These are phyloP conservation scores for Invenusta paracnida DNA, from an alignment of 2,888 invertebrate genomes.

Conservation along the genomic window DNA sequence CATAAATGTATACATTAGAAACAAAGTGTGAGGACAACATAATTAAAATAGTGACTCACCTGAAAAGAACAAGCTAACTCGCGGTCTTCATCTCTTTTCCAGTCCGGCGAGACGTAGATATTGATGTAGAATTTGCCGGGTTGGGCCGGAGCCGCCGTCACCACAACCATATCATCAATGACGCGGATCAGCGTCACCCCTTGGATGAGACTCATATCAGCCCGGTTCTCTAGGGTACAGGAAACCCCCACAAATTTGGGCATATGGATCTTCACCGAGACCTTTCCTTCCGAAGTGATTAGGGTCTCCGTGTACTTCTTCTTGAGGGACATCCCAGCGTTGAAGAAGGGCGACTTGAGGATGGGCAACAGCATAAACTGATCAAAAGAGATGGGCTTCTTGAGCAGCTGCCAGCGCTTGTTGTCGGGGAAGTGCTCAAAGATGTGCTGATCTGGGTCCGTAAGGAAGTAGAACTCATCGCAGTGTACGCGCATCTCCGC, in stretches of 20 bases:
- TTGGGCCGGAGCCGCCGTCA: conserved; percentile 59
- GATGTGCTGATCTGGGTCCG: conserved; percentile 46
- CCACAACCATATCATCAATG: conserved; percentile 46
- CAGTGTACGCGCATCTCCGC: conserved; percentile 52
- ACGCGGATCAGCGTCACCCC: conserved; percentile 41
- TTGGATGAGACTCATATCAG: conserved; percentile 44
- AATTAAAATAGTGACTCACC: no score
- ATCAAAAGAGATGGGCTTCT: conserved; percentile 59
- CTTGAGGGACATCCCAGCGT: conserved; percentile 43
- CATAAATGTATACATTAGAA: no score
- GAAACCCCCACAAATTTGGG: conserved; percentile 43
- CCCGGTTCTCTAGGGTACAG: conserved; percentile 50
- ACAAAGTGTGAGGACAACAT: no score
- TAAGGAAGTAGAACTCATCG: conserved; percentile 54
- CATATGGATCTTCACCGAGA: conserved; percentile 41
- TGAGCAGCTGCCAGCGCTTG: conserved; percentile 58
- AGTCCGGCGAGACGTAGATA: conserved; percentile 56
- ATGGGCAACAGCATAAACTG: conserved; percentile 62
- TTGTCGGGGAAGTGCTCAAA: conserved; percentile 46
- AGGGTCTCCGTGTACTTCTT: conserved; percentile 44
- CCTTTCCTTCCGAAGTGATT: conserved; percentile 40
- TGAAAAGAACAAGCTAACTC: conserved; percentile 57
- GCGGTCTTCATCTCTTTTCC: conserved; percentile 52
- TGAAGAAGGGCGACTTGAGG: conserved; percentile 55
- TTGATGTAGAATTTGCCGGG: conserved; percentile 61